These are phyloP conservation scores for Xylocampa areola DNA, from an alignment of 2,888 invertebrate species.

Conservation along the genomic window DNA sequence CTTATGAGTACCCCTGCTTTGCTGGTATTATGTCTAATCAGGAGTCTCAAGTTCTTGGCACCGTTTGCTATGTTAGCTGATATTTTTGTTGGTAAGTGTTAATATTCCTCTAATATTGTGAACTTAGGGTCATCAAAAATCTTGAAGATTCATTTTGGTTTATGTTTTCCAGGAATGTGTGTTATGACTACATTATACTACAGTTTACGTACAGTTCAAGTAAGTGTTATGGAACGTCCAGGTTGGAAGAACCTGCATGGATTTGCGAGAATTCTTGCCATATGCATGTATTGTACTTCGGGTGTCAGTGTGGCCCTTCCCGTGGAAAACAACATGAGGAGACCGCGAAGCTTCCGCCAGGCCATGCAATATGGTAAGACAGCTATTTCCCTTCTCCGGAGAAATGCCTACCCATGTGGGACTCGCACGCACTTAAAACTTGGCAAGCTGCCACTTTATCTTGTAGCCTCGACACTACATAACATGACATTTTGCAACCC, in stretches of 20 bases:
- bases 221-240: conserved; percentile 9
- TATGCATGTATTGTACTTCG: conserved; percentile 24
- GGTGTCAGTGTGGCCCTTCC: conserved; percentile 36
- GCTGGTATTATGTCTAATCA: conserved; percentile 70
- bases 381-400: not conserved
- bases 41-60: conserved; percentile 74
- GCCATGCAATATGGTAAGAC: conserved; percentile 28
- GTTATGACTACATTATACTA: conserved; percentile 50
- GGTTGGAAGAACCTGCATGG: conserved; percentile 35
- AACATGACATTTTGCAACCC: no score
- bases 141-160: no score
- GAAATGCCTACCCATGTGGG: no score
- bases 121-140: no score
- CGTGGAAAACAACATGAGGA: conserved; percentile 41
- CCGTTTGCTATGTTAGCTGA: conserved; percentile 75
- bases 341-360: conserved; percentile 11
- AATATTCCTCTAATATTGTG: no score
- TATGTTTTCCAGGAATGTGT: conserved; percentile 47
- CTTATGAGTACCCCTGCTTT: conserved; percentile 66
- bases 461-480: no score
- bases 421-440: no score
- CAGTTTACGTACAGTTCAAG: conserved; percentile 20
- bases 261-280: conserved; percentile 23
- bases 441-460: no score
- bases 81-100: conserved; percentile 71